phyloP scores from a whole-genome alignment of 2,113 vertebrate genomes.

The Limanda limanda region DNA sequence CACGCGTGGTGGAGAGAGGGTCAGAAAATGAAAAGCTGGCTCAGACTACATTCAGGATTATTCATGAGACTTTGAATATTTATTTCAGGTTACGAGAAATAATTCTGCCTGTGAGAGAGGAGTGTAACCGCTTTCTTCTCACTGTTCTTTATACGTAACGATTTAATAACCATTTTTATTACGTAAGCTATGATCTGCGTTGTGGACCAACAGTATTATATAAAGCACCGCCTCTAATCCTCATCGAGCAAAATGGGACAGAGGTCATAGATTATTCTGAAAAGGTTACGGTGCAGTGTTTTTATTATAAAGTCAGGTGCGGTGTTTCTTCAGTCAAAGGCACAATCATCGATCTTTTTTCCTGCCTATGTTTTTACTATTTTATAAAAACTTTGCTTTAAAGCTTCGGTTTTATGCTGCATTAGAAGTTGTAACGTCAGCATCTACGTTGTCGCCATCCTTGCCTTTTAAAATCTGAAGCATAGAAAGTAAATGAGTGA shows the following conservation, averaged over 20 bases:
- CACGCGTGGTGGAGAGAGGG: neutral
- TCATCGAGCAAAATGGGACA: conserved; percentile 22
- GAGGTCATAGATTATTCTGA: conserved; percentile 11
- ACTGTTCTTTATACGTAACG: neutral
- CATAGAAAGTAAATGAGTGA: neutral
- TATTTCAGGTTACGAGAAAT: neutral
- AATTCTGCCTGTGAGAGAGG: neutral
- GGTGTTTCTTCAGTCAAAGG: no score
- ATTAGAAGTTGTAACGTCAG: no score
- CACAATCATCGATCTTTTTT: no score
- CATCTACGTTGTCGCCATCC: no score
- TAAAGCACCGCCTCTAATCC: conserved; percentile 52
- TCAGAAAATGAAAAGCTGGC: neutral
- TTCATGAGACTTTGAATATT: neutral
- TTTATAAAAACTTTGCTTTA: no score
- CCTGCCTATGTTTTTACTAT: no score
- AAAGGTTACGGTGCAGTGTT: neutral
- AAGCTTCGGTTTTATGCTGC: no score
- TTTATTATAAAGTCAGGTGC: no score
- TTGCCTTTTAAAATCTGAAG: no score
- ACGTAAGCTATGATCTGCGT: conserved; percentile 52
- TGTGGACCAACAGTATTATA: conserved; percentile 41
- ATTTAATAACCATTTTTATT: conserved; percentile 42
- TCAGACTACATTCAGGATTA: neutral
- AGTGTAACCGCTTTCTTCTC: neutral